A percentile compares a stretch with the other conserved stretches of the same genome.
phyloP scores from a whole-genome alignment of 2,888 invertebrate species.

The Athrips mouffetella region DNA sequence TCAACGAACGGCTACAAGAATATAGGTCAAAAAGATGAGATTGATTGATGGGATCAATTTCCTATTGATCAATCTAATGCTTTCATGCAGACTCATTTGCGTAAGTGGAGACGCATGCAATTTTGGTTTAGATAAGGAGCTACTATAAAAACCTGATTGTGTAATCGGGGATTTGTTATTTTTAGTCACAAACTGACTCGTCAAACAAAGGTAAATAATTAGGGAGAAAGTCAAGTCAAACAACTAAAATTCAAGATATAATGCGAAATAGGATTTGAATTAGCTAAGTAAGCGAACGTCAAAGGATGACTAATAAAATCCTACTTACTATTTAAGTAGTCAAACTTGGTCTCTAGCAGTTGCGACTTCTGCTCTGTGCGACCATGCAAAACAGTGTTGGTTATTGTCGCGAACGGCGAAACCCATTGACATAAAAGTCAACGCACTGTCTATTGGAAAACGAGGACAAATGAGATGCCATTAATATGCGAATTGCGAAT shows the following conservation, averaged over 20 bases:
- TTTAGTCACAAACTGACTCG: too few species aligned
- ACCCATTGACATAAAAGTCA: conserved; percentile 31
- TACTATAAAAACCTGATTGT: too few species aligned
- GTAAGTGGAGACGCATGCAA: conserved; percentile 34
- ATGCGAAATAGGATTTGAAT: too few species aligned
- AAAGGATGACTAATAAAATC: too few species aligned
- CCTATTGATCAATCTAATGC: conserved; percentile 47
- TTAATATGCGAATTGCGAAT: conserved; percentile 27
- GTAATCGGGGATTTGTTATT: conserved; percentile 5
- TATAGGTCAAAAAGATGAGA: conserved; percentile 47
- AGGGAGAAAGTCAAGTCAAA: too few species aligned
- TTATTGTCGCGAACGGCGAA: conserved; percentile 18
- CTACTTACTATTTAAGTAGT: background rate
- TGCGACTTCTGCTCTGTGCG: background rate
- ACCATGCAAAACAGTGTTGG: background rate
- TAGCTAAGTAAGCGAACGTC: too few species aligned
- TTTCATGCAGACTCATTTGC: conserved; percentile 37
- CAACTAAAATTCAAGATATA: too few species aligned
- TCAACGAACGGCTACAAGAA: conserved; percentile 13
- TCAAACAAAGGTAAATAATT: too few species aligned
- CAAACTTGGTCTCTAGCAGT: background rate
- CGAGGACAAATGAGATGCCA: conserved; percentile 30
- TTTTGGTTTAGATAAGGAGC: conserved; percentile 23
- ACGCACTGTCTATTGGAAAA: conserved; percentile 37
- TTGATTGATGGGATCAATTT: conserved; percentile 63